phyloP scores from a whole-genome alignment of 2,113 vertebrate species.

The Leptosomus discolor region DNA sequence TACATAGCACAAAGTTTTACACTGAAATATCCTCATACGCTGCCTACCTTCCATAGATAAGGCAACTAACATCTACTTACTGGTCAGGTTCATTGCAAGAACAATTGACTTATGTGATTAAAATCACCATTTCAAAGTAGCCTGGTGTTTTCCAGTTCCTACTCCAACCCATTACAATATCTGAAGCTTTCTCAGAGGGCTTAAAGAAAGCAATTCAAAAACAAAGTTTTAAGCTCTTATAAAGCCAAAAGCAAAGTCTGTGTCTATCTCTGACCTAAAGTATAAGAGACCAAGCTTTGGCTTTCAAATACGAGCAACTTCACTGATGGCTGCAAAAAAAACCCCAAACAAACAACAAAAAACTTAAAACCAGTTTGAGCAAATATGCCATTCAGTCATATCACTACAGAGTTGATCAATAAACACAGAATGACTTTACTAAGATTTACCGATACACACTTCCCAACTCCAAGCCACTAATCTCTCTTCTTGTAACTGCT shows the following conservation, averaged over 20 bases:
- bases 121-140: not conserved
- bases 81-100: not conserved
- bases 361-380: not conserved
- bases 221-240: not conserved
- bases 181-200: not conserved
- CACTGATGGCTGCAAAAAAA: not conserved
- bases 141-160: not conserved
- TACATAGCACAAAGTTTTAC: not conserved
- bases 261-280: not conserved
- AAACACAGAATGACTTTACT: not conserved
- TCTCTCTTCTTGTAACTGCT: not conserved
- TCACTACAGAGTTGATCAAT: not conserved
- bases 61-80: not conserved
- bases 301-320: not conserved
- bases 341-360: too few relatives aligned
- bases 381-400: fast-evolving
- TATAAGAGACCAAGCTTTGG: not conserved
- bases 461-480: not conserved
- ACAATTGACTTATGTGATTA: not conserved
- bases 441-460: not conserved
- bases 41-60: not conserved
- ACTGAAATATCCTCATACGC: not conserved
- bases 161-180: not conserved
- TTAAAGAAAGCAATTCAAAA: not conserved
- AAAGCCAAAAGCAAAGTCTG: not conserved